Base-by-base conservation (phyloP, 2,797 vertebrate genomes). In the Alca torda region DNA sequence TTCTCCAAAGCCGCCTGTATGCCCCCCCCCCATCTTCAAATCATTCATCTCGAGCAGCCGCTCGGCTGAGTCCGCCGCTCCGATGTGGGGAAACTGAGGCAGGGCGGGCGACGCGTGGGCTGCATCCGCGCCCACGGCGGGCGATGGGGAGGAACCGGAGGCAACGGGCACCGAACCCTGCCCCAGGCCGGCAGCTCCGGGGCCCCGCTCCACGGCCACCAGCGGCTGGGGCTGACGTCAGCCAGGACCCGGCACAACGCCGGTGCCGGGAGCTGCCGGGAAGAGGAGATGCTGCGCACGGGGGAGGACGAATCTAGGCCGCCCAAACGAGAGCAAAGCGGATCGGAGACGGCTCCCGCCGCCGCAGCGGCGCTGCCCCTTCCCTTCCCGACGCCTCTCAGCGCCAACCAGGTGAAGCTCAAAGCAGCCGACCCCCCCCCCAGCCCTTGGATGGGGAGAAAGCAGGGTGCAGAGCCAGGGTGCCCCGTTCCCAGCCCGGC, bases 261-360 rank as follows among this genome's bases (percentile, higher is more conserved):
- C 5, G 39, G 70, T 72, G 85, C 50, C 6, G 7, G 67, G 87
- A 91, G 68, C 68, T n/a, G 73, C 85, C 4, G 23, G 54, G 74
- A 46, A 79, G 75, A 68, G 45, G 45, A 74, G 84, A 43, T 35
- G 53, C 79, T 16, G 84, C 17, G 23, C 70, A 57, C 16, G 57
- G 87, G 78, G 75, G 92, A 92, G 83, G 82, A 46, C 3, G n/a
- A 91, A 90, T 93, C 89, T 89, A 89, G 91, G 93, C 91, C 91
- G 75, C 73, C 69, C 77, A 13, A 80, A 59, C 2, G 9, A 64
- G 94, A 90, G 83, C 92, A 46, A 43, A 12, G 59, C 25, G 5
- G 63, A 60, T 41, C 5, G 2, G 57, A 69, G 57, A 53, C 1
- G 8, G 39, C 30, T 24, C 26, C 48, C 4, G 1, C 43, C 5